These are phyloP conservation scores for Aix galericulata DNA, from an alignment of 2,113 vertebrate genomes.

Conservation along the genomic window DNA sequence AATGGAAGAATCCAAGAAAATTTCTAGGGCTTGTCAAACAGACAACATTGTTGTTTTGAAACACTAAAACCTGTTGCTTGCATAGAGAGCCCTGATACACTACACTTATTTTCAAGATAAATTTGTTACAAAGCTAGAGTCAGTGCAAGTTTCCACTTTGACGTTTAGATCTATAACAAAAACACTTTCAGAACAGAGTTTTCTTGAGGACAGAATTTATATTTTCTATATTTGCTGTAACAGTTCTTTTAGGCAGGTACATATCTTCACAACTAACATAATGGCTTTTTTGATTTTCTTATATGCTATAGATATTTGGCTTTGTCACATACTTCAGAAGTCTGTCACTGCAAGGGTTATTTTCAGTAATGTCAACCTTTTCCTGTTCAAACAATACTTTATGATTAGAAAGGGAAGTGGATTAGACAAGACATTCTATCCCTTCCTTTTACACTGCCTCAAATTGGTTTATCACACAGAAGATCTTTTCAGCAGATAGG, in stretches of 20 bases:
- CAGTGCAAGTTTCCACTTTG: not conserved
- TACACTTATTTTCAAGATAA: not conserved
- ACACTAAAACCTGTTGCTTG: not conserved
- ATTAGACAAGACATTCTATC: not conserved
- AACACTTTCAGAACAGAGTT: not conserved
- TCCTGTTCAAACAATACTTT: not conserved
- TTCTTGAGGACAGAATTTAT: not conserved
- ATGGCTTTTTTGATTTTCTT: not conserved
- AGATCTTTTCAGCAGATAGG: not conserved
- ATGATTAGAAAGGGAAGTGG: not conserved
- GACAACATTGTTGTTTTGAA: not conserved
- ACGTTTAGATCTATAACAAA: not conserved
- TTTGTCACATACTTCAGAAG: not conserved
- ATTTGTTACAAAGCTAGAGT: not conserved
- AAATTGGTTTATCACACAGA: not conserved
- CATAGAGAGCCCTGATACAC: accelerated
- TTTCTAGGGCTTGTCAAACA: not conserved
- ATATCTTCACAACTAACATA: not conserved
- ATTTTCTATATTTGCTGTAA: not conserved
- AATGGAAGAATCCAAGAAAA: not conserved
- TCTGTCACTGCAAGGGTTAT: not conserved
- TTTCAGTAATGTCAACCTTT: not conserved
- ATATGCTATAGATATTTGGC: not conserved
- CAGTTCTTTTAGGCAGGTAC: not conserved
- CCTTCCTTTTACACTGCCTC: not conserved